phyloP scores from a whole-genome alignment of 2,888 invertebrate species.

The Argyresthia albistria region DNA sequence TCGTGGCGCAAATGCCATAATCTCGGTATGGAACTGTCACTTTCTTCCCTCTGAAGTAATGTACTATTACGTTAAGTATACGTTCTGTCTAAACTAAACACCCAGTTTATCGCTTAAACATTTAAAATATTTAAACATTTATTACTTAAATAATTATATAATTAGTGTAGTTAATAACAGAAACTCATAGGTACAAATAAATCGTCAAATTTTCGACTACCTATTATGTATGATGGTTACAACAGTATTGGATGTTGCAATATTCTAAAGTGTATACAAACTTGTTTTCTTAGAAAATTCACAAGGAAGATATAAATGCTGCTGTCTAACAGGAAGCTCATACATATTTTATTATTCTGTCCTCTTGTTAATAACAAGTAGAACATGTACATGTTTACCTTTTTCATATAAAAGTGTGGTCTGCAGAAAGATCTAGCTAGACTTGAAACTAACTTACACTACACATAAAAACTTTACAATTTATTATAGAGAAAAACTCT shows the following conservation, averaged over 20 bases:
- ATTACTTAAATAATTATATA: conserved; percentile 9
- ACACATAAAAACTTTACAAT: conserved; percentile 9
- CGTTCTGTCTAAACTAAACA: too few species aligned
- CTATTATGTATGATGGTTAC: background rate
- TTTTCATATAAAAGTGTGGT: conserved; percentile 1
- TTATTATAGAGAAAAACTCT: background rate
- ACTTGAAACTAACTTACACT: conserved; percentile 4
- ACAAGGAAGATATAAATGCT: conserved; percentile 20
- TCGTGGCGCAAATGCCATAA: too few species aligned
- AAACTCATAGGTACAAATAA: background rate
- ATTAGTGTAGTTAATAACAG: background rate
- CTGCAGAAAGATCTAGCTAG: background rate
- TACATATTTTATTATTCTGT: conserved; percentile 1
- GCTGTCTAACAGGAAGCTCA: conserved; percentile 9
- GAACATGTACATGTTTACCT: background rate
- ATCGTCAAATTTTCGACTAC: background rate
- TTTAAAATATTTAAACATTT: conserved; percentile 19
- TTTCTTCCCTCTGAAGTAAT: too few species aligned
- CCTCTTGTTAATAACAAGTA: background rate
- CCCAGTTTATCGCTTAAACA: too few species aligned
- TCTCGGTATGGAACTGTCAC: too few species aligned
- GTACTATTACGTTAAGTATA: background rate
- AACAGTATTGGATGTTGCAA: background rate
- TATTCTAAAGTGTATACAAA: background rate
- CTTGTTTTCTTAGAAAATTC: conserved; percentile 11